Percentiles rank a stretch among this genome's conserved stretches.
Evolutionary conservation across 1,140 invertebrate species (phyloP).

Genomic region (Drosophila orosa): DNA sequence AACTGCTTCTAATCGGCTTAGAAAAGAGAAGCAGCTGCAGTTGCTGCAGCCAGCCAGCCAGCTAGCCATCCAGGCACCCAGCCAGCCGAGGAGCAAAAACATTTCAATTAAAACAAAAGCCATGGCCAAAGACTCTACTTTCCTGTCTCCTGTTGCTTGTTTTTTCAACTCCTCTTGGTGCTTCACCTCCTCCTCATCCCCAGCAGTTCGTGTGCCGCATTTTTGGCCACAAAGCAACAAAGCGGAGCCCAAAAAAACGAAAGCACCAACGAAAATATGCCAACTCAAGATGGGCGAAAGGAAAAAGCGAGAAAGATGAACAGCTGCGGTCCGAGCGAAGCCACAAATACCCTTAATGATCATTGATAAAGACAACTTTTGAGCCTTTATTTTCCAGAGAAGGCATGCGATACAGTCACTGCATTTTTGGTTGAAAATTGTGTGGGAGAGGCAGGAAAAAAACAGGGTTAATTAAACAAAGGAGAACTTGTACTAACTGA

Average conservation of each 20-base stretch:
- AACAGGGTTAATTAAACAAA: neutral
- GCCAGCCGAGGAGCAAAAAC: constrained; percentile 58
- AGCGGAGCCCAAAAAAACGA: constrained; percentile 12
- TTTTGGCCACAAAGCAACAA: constrained; percentile 54
- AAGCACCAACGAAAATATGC: constrained; percentile 36
- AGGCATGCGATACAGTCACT: neutral
- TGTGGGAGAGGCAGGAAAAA: neutral
- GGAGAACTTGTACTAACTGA: neutral
- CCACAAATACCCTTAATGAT: constrained; percentile 43
- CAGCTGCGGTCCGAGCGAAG: constrained; percentile 26
- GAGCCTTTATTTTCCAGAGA: constrained; percentile 13
- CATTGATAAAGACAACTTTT: constrained; percentile 37
- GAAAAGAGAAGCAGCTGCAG: constrained; percentile 42
- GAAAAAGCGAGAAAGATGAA: constrained; percentile 17
- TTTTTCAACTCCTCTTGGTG: neutral
- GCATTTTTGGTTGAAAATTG: constrained; percentile 8
- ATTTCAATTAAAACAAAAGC: constrained; percentile 78
- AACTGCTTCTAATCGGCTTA: constrained; percentile 78
- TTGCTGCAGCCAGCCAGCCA: constrained; percentile 7
- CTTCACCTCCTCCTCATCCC: neutral
- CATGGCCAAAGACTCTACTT: constrained; percentile 51
- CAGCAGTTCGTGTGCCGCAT: constrained; percentile 39
- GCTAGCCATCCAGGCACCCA: neutral
- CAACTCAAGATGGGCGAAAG: constrained; percentile 36
- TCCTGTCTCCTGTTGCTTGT: constrained; percentile 8